Evolutionary conservation across 2,888 invertebrate species (phyloP), one percentile per base, ranked within the genome.

Genomic region (Venustoraphidia nigricollis): DNA sequence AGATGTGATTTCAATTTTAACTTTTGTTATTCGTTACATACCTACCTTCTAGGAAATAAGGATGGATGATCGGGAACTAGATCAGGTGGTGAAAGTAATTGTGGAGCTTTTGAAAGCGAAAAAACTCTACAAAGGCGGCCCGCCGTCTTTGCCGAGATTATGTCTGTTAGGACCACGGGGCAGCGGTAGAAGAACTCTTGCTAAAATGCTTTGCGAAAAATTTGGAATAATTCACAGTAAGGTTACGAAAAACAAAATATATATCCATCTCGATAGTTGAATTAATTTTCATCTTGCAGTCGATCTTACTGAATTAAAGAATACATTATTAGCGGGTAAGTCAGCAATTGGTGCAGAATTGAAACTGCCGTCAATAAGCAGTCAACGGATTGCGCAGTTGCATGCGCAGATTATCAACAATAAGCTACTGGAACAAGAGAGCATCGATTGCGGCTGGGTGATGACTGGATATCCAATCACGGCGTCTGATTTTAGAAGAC

Each of bases 401-500:
- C 34, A 34, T 42, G 56, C 58, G 8, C 56, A 64, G 54, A 58
- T 66, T n/a, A 51, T 66, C n/a, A 63, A 72, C 60, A 63, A 66
- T 56, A 58, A 67, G 50, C 56, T 74, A 41, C 58, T 69, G 34
- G 59, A 65, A 51, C 58, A 72, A 59, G 79, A 80, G 53, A 79
- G 79, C 56, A 57, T 77, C 10, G 68, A 69, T 43, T 63, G 68
- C 39, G 81, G 81, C 1, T 82, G 79, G 78, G 72, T 81, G 11
- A 56, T 82, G 51, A 75, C 72, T 5, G 76, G 74, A 2, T 81
- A 72, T 56, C 80, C 80, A 0, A 67, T 63, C 8, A 68, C 67
- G 1, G 70, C 71, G 0, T 61, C 61, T 1, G 81, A 81, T 54
- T 77, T 82, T 48, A 74, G 76, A 56, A 58, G 69, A 36, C 58